phyloP scores from a whole-genome alignment of 2,888 invertebrate species.

The Ecdyonurus torrentis region DNA sequence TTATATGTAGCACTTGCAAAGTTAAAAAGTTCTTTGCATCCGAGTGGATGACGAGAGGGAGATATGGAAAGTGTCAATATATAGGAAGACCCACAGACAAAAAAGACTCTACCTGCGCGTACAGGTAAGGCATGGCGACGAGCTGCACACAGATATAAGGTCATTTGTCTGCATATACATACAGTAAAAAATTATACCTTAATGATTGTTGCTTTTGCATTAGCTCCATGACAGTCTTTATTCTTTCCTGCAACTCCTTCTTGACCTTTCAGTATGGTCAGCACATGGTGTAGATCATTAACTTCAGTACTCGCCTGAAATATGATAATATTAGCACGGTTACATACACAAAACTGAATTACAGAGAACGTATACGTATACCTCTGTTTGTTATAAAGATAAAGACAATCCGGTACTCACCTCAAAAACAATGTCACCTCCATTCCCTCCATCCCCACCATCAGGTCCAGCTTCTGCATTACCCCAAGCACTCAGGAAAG shows the following conservation, averaged over 20 bases:
- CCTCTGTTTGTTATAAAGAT: no score
- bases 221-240: conserved; percentile 69
- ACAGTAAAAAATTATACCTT: conserved; percentile 24
- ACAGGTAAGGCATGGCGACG: no score
- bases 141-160: no score
- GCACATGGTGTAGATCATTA: conserved; percentile 52
- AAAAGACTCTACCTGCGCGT: no score
- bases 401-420: conserved; percentile 25
- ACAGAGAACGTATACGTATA: background rate
- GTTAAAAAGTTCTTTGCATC: no score
- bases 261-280: conserved; percentile 39
- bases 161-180: no score
- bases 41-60: no score
- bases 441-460: conserved; percentile 93
- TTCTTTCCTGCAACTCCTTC: conserved; percentile 55
- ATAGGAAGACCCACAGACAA: no score
- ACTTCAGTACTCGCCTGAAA: conserved; percentile 42
- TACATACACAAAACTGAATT: background rate
- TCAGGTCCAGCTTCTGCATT: conserved; percentile 88
- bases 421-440: conserved; percentile 81
- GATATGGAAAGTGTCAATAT: no score
- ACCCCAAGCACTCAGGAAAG: conserved; percentile 62
- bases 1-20: no score
- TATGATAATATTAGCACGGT: no score
- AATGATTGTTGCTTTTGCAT: conserved; percentile 49